Base-by-base conservation (phyloP, 1,140 invertebrate species). In the Halesus radiatus region DNA sequence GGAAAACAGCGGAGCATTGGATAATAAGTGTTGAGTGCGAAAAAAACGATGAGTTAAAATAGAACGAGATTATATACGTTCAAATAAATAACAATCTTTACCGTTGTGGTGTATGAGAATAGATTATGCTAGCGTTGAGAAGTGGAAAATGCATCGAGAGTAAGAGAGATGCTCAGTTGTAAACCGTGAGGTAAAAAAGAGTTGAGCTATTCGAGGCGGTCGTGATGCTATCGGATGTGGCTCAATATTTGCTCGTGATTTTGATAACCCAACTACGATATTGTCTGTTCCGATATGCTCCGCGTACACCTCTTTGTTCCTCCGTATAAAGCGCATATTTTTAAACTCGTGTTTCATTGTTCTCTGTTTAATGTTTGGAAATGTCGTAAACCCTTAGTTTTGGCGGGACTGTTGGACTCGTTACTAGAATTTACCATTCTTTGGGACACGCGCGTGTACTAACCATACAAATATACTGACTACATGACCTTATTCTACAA, bases 241-340 rank as follows among this genome's bases (percentile, higher is more conserved):
- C 45, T 20, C 68, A 52, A 62, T 15, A 45, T 60, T 53, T 45
- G 45, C 73, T 83, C 81, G 81, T 83, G 81, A 83, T 83, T 78
- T 83, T 79, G 81, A 83, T 83, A 83, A 83, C 81, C 81, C 76
- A 79, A 78, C 79, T 83, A 76, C 66, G 81, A 82, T 82, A 82
- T 82, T 50, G 78, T 60, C 73, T 77, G 37, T 77, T 77, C 72
- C 70, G 52, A 74, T 74, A 54, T 37, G 20, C 45, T 15, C 37
- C 70, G 52, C 10, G 64, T 29, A 74, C 20, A 54, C 54, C 20
- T 32, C 26, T 66, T 37, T 26, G 60, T 75, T 62, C 37, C 37
- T 45, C 58, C 50, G 37, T 70, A 29, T 37, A 62, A 45, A 74
- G 18, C 74, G 78, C 1, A 54, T 45, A 76, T 68, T 73, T 37